Conservation (phyloP, 1,140 invertebrate species). For the Charaxes varanes region DNA sequence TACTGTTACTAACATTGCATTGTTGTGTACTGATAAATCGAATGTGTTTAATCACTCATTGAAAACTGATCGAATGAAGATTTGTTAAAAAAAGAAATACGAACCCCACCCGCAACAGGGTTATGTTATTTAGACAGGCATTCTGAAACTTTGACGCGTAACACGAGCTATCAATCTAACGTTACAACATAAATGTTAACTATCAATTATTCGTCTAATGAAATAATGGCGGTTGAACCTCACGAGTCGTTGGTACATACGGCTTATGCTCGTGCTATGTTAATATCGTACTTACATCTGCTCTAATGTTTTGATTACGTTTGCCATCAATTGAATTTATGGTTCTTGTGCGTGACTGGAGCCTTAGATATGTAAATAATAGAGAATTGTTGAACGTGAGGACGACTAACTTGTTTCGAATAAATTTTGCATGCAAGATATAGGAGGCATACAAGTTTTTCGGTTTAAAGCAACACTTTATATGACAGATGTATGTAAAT, state of each 20-base stretch:
- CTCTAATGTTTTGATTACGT: constrained; percentile 17
- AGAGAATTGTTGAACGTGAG: not conserved
- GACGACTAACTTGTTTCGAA: too few species aligned
- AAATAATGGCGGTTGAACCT: constrained; percentile 47
- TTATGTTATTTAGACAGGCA: constrained; percentile 26
- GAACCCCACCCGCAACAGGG: constrained; percentile 39
- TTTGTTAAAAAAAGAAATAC: constrained; percentile 34
- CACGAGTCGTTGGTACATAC: constrained; percentile 38
- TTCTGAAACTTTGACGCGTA: constrained; percentile 37
- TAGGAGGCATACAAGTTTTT: too few species aligned
- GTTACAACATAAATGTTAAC: constrained; percentile 55
- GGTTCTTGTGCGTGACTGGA: not conserved
- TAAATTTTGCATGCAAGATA: too few species aligned
- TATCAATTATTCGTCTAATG: constrained; percentile 64
- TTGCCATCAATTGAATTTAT: constrained; percentile 9
- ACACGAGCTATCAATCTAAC: constrained; percentile 60
- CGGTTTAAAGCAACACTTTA: too few species aligned
- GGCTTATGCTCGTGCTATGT: constrained; percentile 25
- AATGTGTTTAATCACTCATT: constrained; percentile 43
- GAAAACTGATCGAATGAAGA: constrained; percentile 12
- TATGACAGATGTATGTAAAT: too few species aligned
- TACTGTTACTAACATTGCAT: constrained; percentile 8
- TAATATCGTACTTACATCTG: constrained; percentile 24
- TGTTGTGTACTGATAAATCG: constrained; percentile 47
- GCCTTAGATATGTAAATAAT: not conserved